Conservation (phyloP, 2,113 vertebrate genomes). For the Syngnathoides biaculeatus region DNA sequence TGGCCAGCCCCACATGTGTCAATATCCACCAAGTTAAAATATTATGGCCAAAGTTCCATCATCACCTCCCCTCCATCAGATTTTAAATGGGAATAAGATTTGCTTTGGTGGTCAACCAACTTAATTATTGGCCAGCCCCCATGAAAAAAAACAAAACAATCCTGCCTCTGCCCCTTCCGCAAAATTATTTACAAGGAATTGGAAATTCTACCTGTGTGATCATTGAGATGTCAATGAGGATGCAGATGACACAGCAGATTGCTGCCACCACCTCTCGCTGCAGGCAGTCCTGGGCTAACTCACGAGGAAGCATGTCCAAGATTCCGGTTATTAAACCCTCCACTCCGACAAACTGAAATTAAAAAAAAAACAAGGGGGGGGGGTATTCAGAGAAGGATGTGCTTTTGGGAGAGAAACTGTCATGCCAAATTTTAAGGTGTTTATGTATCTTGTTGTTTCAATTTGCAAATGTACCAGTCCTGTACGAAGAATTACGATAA, state of each 20-base stretch:
- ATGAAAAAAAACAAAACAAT: too few relatives aligned
- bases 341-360: conserved; percentile 89
- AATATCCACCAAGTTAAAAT: too few relatives aligned
- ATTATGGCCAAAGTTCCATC: too few relatives aligned
- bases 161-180: too few relatives aligned
- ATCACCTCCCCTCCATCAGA: too few relatives aligned
- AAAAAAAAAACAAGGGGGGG: background rate
- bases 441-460: background rate
- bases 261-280: conserved; percentile 86
- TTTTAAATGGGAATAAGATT: too few relatives aligned
- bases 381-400: too few relatives aligned
- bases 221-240: conserved; percentile 96
- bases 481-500: too few relatives aligned
- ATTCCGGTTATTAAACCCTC: conserved; percentile 95
- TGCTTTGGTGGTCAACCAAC: too few relatives aligned
- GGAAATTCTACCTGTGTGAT: conserved; percentile 81
- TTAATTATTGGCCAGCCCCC: too few relatives aligned
- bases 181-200: background rate
- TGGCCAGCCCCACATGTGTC: too few relatives aligned
- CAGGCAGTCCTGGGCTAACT: conserved; percentile 76
- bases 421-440: background rate
- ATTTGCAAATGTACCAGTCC: background rate
- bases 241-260: conserved; percentile 87
- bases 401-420: background rate
- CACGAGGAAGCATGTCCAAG: conserved; percentile 90